Conservation (phyloP, 2,797 vertebrate species). For the Ctenochaetus hawaiiensis region DNA sequence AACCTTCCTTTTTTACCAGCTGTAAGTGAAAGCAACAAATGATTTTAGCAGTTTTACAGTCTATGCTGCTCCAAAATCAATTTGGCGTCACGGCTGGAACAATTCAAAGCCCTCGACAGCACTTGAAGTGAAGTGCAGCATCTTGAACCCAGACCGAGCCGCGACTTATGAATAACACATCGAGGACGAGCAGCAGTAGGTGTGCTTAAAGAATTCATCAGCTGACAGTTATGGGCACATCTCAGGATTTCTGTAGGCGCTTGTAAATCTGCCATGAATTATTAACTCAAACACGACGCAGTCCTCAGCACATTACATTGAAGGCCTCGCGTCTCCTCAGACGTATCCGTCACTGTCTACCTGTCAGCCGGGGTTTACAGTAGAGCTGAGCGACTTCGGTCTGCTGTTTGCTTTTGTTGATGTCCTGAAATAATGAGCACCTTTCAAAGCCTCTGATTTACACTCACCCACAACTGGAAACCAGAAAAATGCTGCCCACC, state of each 20-base stretch:
- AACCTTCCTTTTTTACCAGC: conserved; percentile 7
- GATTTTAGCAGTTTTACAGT: neutral
- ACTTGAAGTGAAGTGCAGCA: conserved; percentile 31
- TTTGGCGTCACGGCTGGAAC: conserved; percentile 6
- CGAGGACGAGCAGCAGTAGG: conserved; percentile 39
- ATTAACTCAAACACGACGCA: conserved; percentile 55
- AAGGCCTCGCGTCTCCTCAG: conserved; percentile 39
- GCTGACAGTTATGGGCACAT: conserved; percentile 57
- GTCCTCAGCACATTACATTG: conserved; percentile 35
- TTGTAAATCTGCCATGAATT: conserved; percentile 64
- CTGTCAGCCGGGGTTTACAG: conserved; percentile 48
- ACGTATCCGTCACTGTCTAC: conserved; percentile 32
- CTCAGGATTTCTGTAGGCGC: conserved; percentile 54
- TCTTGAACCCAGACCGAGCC: conserved; percentile 28
- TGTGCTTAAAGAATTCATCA: conserved; percentile 73
- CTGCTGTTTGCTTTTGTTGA: conserved; percentile 34
- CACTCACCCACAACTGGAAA: conserved; percentile 20
- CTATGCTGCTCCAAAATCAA: conserved; percentile 26
- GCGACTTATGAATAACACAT: conserved; percentile 69
- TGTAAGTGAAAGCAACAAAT: conserved; percentile 53
- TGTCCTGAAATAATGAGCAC: conserved; percentile 44
- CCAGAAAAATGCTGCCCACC: neutral
- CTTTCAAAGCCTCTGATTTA: conserved; percentile 40
- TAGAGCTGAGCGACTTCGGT: neutral
- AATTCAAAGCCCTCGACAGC: conserved; percentile 32